Evolutionary conservation across 2,797 vertebrate species (phyloP), one percentile per base, ranked within the genome.

Genomic region (Synaphobranchus kaupii): DNA sequence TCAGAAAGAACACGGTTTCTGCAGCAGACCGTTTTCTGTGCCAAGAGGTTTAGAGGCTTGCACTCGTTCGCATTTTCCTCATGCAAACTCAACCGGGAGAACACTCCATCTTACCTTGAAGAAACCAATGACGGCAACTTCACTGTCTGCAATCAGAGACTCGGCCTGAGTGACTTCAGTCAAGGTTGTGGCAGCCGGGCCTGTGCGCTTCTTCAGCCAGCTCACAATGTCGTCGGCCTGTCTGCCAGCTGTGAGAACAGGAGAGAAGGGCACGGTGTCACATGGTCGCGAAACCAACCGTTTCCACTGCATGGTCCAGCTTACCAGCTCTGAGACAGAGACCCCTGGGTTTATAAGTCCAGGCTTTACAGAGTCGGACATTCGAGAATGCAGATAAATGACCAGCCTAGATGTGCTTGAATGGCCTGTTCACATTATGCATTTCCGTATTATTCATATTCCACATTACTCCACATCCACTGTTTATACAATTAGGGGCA

Each of bases 121-220:
- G 95, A 99, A 99, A 0, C 98, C 99, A 12, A 99, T 95, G 91
- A 99, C 97, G 0, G 94, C 95, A 88, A 99, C 99, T 81, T 99
- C 98, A 0, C 91, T 97, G 92, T 98, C 96, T 0, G 97, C 97
- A 73, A 99, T 95, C 56, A 99, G 84, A 0, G 95, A 90, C 89
- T 98, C 97, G 0, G 96, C 96, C 1, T 96, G 95, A 0, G 95
- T 92, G 39, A 94, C 92, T 0, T 97, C 97, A 0, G 82, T 2
- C 91, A 99, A 91, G 0, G 94, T 92, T 20, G 94, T 56, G 0
- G 98, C 98, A 0, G 98, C 96, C 0, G 98, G 98, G 15, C 99
- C 98, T 0, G 98, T 99, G 90, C 98, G 97, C 88, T 99, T 99
- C 96, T 97, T 99, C 93, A 99, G 92, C 99, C 99, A 99, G 94